Conservation (phyloP, 2,113 vertebrate genomes). For the Chloebia gouldiae region DNA sequence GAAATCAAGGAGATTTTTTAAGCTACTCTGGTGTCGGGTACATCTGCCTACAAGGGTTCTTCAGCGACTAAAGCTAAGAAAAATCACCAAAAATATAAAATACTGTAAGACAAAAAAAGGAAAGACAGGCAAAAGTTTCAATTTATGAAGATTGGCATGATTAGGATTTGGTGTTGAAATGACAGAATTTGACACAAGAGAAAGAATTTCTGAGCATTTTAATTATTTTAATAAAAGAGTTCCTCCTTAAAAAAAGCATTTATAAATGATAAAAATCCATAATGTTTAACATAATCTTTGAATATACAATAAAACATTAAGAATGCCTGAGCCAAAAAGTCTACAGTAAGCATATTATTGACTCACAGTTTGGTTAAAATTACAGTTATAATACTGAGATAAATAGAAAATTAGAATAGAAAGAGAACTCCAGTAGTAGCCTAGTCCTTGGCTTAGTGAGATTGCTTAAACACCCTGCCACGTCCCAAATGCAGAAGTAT, state of each 20-base stretch:
- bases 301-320: not conserved
- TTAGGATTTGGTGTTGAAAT: not conserved
- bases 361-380: not conserved
- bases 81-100: not conserved
- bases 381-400: not conserved
- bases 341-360: not conserved
- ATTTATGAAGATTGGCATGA: not conserved
- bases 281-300: not conserved
- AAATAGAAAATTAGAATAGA: not conserved
- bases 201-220: not conserved
- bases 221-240: not conserved
- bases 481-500: not conserved
- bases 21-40: not conserved
- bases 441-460: not conserved
- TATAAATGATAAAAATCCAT: not conserved
- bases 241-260: not conserved
- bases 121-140: not conserved
- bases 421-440: not conserved
- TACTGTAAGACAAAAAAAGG: not conserved
- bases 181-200: not conserved
- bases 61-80: not conserved
- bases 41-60: not conserved
- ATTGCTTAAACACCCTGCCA: not conserved
- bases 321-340: not conserved
- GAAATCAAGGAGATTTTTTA: not conserved